Base-by-base conservation (phyloP, 2,888 invertebrate species). In the Macaria liturata region DNA sequence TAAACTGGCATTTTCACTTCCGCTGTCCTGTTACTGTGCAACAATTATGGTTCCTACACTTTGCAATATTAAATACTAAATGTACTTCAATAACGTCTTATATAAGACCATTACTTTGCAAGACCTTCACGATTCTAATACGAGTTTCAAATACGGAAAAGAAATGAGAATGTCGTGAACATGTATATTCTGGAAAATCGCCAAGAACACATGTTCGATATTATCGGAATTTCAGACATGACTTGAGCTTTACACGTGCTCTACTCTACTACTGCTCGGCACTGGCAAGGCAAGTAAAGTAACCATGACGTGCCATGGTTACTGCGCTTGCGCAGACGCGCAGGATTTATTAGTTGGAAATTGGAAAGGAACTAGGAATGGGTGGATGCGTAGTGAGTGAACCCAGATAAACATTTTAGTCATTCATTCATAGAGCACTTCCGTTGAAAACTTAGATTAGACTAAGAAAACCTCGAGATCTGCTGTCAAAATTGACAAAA, bases 1-100 rank as follows among this genome's bases (percentile, higher is more conserved):
- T 81, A 76, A 6, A 70, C 80, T 67, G 73, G 70, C 89, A 89
- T 90, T 66, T 58, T 72, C 56, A 45, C 49, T 45, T 51, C 37
- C 45, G 44, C 4, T 42, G 42, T 42, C 8, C 8, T 42, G 4
- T 4, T 42, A n/a, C 4, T 42, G 20, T 20, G 20, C 20, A 20
- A 20, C 20, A 20, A 20, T 20, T 20, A 20, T 20, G 20, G 20
- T 20, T 20, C 20, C 20, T 20, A 20, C 20, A 20, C 20, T 20
- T 20, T 20, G 20, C 20, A 20, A 20, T 20, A 20, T 20, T 20
- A 20, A 20, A 20, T 37, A 7, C 34, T 37, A 37, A n/a, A 42
- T 42, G 20, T 20, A 20, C 20, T 42, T n/a, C 6, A 57, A 34
- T 48, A 54, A 57, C 9, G 46, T 54, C 56, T 71, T 69, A 74